Evolutionary conservation across 30 jellyfish, hydroid and myxozoan genomes (phyloP).

Genomic region (Mastigias papua): DNA sequence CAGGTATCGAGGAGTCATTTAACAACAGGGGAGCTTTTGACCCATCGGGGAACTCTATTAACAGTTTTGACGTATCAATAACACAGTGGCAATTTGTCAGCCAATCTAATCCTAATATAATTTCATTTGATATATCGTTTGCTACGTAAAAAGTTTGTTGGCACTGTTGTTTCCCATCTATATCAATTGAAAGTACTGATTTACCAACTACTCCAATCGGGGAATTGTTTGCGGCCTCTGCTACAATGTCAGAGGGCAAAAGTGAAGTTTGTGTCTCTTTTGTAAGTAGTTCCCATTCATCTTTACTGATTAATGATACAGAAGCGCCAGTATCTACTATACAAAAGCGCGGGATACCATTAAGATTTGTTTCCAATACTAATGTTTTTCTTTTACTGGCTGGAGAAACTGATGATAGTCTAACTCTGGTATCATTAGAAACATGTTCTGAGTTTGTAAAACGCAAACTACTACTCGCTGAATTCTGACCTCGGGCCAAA

Average conservation of each 20-base stretch:
- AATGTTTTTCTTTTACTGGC: background rate
- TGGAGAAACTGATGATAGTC: background rate
- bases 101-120: constrained; percentile 19
- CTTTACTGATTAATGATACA: background rate
- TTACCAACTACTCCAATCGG: constrained; percentile 12
- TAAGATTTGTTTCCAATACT: background rate
- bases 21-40: background rate
- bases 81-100: background rate
- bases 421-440: background rate
- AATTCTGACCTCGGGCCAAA: background rate
- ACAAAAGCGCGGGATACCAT: background rate
- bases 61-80: background rate
- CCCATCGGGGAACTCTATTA: background rate
- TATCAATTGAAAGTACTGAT: background rate
- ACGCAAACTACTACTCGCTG: background rate
- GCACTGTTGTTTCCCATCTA: background rate
- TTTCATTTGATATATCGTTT: background rate
- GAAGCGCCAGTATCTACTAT: constrained; percentile 7
- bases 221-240: background rate
- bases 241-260: background rate
- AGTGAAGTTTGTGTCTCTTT: background rate
- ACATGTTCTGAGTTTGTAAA: background rate
- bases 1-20: background rate
- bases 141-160: constrained; percentile 10
- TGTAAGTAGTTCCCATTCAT: background rate